These are phyloP conservation scores for Zeus faber DNA, from an alignment of 2,113 vertebrate genomes.

Conservation along the genomic window DNA sequence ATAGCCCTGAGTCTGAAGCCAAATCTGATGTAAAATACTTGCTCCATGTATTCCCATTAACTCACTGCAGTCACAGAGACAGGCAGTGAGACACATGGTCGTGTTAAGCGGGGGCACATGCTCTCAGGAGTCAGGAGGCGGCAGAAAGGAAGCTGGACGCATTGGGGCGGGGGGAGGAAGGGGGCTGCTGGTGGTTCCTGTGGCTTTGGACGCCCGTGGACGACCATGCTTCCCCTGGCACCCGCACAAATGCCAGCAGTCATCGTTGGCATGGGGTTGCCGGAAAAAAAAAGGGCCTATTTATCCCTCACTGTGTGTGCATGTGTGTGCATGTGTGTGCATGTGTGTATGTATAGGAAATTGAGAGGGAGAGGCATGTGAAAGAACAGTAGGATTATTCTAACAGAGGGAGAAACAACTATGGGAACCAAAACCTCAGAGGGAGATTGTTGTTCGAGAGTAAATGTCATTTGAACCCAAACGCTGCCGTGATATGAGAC, in stretches of 20 bases:
- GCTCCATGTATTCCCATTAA: no score
- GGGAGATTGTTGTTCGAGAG: no score
- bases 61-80: no score
- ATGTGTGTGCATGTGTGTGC: neutral
- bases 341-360: constrained; percentile 18
- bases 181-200: constrained; percentile 63
- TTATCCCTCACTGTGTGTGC: constrained; percentile 35
- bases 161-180: constrained; percentile 40
- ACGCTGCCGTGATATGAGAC: no score
- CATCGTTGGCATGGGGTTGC: constrained; percentile 53
- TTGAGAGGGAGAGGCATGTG: constrained; percentile 38
- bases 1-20: no score
- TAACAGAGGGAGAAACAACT: constrained; percentile 31
- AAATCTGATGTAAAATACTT: no score
- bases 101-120: no score
- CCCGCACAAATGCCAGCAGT: constrained; percentile 65
- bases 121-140: constrained; percentile 10
- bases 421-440: constrained; percentile 37
- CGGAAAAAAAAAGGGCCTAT: constrained; percentile 39
- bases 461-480: no score
- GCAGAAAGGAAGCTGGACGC: constrained; percentile 23
- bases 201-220: constrained; percentile 66
- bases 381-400: constrained; percentile 52
- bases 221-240: constrained; percentile 63
- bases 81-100: no score